Conservation (phyloP, 1,140 invertebrate genomes). For the Cyphomyrmex costatus region DNA sequence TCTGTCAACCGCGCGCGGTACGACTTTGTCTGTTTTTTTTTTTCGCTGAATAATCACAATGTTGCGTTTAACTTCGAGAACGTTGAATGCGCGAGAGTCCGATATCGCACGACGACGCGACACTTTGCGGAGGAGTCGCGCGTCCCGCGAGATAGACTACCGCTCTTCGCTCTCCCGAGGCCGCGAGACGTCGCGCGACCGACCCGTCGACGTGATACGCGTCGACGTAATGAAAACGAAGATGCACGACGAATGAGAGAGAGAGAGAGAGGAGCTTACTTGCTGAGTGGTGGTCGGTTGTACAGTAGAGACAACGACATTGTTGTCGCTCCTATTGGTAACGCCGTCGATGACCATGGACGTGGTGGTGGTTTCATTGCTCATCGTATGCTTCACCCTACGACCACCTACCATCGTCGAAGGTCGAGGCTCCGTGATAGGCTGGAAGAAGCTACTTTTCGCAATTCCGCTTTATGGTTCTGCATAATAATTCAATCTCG, state of each 20-base stretch:
- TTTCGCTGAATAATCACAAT: conserved; percentile 27
- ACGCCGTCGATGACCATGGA: conserved; percentile 32
- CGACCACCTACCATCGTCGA: conserved; percentile 63
- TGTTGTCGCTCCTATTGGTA: conserved; percentile 46
- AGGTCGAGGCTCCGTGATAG: conserved; percentile 5
- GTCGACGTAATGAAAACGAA: conserved; percentile 43
- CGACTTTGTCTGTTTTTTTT: neutral
- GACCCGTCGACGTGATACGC: conserved; percentile 46
- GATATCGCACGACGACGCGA: conserved; percentile 37
- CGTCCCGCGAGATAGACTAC: conserved; percentile 55
- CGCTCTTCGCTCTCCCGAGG: conserved; percentile 45
- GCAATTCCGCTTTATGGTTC: neutral
- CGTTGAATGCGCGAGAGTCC: conserved; percentile 52
- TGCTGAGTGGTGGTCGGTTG: conserved; percentile 60
- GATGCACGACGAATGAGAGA: conserved; percentile 15
- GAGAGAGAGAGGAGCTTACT: conserved; percentile 62
- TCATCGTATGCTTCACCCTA: conserved; percentile 6
- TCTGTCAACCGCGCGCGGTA: neutral
- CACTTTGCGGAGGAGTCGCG: conserved; percentile 61
- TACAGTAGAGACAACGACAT: conserved; percentile 38
- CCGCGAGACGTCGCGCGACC: conserved; percentile 57
- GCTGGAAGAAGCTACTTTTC: conserved; percentile 8
- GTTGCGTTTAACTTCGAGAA: conserved; percentile 45
- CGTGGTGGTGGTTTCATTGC: neutral
- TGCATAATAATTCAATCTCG: neutral